Evolutionary conservation across 1,140 invertebrate genomes (phyloP), one percentile per base, ranked within the genome.

Genomic region (Ptiloglossa arizonensis): DNA sequence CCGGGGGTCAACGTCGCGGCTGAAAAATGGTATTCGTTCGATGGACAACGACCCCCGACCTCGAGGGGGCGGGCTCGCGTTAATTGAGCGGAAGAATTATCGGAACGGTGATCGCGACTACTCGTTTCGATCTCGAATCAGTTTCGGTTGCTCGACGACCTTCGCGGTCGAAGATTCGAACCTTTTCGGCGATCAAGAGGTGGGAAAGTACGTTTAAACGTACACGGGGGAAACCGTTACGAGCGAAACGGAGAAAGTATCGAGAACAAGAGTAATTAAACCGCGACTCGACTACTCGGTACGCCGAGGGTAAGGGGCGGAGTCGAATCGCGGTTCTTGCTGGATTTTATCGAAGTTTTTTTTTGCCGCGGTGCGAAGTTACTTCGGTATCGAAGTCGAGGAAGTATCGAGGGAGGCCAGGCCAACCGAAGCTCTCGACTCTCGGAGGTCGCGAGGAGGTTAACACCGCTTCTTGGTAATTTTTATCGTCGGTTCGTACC

Each of bases 71-170:
- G 15, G 2, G 1, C 29, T 9, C 19, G 44, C 19, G 71, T 66
- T 73, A 66, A 73, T 73, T 64, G 64, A 73, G 35, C 60, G 60
- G 35, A 74, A 67, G n/a, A n/a, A n/a, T n/a, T n/a, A n/a, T n/a
- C n/a, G n/a, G n/a, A n/a, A n/a, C n/a, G n/a, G n/a, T n/a, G n/a
- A n/a, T n/a, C n/a, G n/a, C n/a, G n/a, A n/a, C n/a, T n/a, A n/a
- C n/a, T n/a, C n/a, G n/a, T n/a, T n/a, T n/a, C n/a, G n/a, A n/a
- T n/a, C n/a, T n/a, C n/a, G n/a, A n/a, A n/a, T n/a, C n/a, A n/a
- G n/a, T n/a, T n/a, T n/a, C n/a, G n/a, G n/a, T n/a, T n/a, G n/a
- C n/a, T n/a, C n/a, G n/a, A n/a, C n/a, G n/a, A n/a, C n/a, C n/a
- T n/a, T n/a, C n/a, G n/a, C n/a, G n/a, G n/a, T n/a, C n/a, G n/a